These are phyloP conservation scores for Tetraneura akinire DNA, from an alignment of 1,140 invertebrate species.

Conservation along the genomic window DNA sequence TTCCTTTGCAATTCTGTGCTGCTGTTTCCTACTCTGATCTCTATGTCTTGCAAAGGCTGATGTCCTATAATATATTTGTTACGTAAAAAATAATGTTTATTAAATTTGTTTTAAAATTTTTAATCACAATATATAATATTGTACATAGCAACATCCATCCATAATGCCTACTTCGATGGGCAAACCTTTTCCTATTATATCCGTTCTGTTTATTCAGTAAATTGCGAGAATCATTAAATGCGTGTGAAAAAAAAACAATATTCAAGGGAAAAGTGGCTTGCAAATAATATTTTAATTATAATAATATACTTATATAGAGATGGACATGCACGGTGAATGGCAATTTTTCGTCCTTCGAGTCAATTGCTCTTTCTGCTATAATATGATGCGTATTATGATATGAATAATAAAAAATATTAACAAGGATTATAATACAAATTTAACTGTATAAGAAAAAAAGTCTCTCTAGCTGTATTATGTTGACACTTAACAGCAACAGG, in stretches of 20 bases:
- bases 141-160: no score
- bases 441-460: no score
- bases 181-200: no score
- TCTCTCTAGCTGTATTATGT: no score
- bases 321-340: neutral
- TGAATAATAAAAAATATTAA: no score
- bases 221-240: neutral
- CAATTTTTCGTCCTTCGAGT: neutral
- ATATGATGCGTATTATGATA: neutral
- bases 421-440: no score
- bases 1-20: conserved; percentile 82
- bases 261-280: neutral
- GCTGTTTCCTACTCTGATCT: conserved; percentile 89
- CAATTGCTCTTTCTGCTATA: no score
- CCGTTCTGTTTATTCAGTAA: neutral
- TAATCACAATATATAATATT: neutral
- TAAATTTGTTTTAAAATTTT: no score
- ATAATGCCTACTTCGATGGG: no score
- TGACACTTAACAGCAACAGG: conserved; percentile 9
- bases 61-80: conserved; percentile 67
- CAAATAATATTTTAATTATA: neutral
- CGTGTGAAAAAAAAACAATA: neutral
- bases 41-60: conserved; percentile 85
- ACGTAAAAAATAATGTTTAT: neutral
- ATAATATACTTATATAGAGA: no score